Conservation (phyloP, 2,797 vertebrate genomes). For the Poliocrania exsul region DNA sequence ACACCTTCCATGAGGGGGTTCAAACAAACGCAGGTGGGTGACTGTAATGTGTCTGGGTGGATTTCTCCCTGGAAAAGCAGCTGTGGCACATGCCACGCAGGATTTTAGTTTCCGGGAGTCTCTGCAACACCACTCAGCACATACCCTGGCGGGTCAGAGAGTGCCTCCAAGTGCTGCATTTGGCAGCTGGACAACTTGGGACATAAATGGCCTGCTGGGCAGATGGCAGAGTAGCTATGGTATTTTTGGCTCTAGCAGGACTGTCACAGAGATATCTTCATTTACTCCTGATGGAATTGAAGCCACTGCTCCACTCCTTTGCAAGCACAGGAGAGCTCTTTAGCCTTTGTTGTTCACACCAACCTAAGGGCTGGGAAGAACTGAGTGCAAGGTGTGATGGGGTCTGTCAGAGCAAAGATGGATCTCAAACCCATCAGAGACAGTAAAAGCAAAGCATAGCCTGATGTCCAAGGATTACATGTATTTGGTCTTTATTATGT, state of each 20-base stretch:
- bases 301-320: not conserved
- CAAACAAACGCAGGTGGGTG: not conserved
- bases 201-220: not conserved
- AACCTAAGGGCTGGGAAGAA: not conserved
- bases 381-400: not conserved
- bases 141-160: not conserved
- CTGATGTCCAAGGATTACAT: fast-evolving
- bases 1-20: fast-evolving
- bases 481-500: fast-evolving
- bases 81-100: not conserved
- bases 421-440: not conserved
- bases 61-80: not conserved
- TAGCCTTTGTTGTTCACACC: not conserved
- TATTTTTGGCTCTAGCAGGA: not conserved
- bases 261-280: not conserved
- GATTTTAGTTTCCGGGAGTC: not conserved
- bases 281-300: not conserved
- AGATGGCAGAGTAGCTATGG: not conserved
- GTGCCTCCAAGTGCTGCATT: not conserved
- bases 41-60: not conserved
- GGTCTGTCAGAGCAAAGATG: not conserved
- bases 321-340: not conserved
- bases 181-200: fast-evolving
- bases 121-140: not conserved
- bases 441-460: not conserved